These are phyloP conservation scores for Psilopsiagon aymara DNA, from an alignment of 2,113 vertebrate genomes.

Conservation along the genomic window DNA sequence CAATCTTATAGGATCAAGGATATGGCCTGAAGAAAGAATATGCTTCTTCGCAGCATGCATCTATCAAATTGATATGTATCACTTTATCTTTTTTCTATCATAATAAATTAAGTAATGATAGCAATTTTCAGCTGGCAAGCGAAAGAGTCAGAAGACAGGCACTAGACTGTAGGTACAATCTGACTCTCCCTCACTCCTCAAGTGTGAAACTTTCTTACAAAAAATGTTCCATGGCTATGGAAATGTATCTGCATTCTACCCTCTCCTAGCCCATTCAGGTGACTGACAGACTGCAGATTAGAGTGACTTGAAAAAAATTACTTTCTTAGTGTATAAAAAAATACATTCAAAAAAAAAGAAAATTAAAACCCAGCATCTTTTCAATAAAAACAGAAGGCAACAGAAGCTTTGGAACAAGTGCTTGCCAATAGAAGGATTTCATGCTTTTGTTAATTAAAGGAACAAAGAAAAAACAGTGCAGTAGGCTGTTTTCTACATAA, in stretches of 20 bases:
- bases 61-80: neutral
- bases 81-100: neutral
- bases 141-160: neutral
- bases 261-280: conserved; percentile 30
- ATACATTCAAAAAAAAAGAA: conserved; percentile 41
- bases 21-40: neutral
- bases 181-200: neutral
- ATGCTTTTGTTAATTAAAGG: conserved; percentile 91
- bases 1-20: neutral
- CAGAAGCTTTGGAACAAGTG: conserved; percentile 70
- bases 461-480: conserved; percentile 81
- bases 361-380: conserved; percentile 14
- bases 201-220: conserved; percentile 21
- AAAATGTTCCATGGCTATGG: neutral
- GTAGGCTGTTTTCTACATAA: conserved; percentile 85
- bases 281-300: conserved; percentile 55
- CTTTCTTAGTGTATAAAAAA: neutral
- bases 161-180: neutral
- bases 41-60: neutral
- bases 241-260: conserved; percentile 30
- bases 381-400: conserved; percentile 54
- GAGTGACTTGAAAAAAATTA: conserved; percentile 28
- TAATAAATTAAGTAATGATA: neutral
- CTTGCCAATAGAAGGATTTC: conserved; percentile 77
- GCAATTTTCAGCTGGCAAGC: neutral